Percentiles rank a stretch among this genome's conserved stretches.
Conservation (phyloP, 2,797 vertebrate genomes). For the Tadarida brasiliensis region DNA sequence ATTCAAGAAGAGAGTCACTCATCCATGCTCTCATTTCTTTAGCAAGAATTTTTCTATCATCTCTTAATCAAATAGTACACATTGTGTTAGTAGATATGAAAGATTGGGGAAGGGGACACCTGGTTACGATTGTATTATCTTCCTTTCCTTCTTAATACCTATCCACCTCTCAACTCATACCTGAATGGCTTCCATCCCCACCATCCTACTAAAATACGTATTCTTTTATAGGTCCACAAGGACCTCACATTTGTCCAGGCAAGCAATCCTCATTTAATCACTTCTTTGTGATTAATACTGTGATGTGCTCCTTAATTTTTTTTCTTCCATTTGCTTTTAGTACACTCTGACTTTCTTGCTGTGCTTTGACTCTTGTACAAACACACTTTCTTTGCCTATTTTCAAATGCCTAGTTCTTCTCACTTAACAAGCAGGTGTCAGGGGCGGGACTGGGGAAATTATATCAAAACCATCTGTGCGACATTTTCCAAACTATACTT, state of each 20-base stretch:
- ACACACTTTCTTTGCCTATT: not conserved
- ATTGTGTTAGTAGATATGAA: not conserved
- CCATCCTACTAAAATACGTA: not conserved
- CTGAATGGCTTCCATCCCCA: not conserved
- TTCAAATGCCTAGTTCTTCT: conserved; percentile 21
- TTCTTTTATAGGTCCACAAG: not conserved
- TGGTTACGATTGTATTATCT: not conserved
- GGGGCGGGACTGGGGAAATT: too few species aligned
- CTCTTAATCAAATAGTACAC: conserved; percentile 5
- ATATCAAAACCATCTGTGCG: not conserved
- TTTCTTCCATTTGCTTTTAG: not conserved
- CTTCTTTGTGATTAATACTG: not conserved
- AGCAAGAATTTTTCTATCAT: conserved; percentile 19
- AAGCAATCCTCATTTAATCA: not conserved
- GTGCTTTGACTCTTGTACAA: not conserved
- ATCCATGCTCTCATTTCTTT: not conserved
- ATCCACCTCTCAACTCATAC: not conserved
- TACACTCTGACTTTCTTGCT: not conserved
- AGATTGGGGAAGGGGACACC: not conserved
- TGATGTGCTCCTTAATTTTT: not conserved
- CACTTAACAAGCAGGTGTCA: not conserved
- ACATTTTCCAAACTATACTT: not conserved
- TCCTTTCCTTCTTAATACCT: conserved; percentile 24
- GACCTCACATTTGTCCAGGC: not conserved
- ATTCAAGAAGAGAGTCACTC: not conserved